phyloP scores from a whole-genome alignment of 2,797 vertebrate genomes.

The Hephaestus fuliginosus region DNA sequence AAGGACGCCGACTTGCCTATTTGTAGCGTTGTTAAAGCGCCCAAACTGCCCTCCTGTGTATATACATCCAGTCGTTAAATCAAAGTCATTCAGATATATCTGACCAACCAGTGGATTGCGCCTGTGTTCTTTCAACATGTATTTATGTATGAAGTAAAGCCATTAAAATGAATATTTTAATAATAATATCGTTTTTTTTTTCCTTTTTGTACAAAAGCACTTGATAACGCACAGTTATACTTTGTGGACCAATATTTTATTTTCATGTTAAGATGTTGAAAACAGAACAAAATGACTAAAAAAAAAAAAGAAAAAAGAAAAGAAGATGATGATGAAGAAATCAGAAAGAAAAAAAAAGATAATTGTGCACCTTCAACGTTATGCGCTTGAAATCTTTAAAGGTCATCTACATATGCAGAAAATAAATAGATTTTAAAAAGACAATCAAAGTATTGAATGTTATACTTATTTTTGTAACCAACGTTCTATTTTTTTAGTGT shows the following conservation, averaged over 20 bases:
- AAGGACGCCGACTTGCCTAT: slow-evolving; percentile 98
- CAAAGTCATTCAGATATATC: slow-evolving; percentile 95
- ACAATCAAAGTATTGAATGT: slow-evolving; percentile 99
- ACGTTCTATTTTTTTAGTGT: slow-evolving; percentile 89
- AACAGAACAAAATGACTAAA: slow-evolving; percentile 71
- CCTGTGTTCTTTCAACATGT: slow-evolving; percentile 99
- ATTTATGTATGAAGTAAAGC: slow-evolving; percentile 99
- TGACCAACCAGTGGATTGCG: slow-evolving; percentile 95
- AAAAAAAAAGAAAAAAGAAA: slow-evolving; percentile 74
- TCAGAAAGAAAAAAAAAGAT: slow-evolving; percentile 78
- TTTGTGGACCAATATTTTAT: slow-evolving; percentile 98
- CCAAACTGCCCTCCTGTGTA: slow-evolving; percentile 87
- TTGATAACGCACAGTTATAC: slow-evolving; percentile 99
- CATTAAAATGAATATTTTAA: slow-evolving; percentile 99
- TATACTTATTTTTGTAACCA: slow-evolving; percentile 98
- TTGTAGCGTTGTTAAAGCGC: slow-evolving; percentile 91
- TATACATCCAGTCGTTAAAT: slow-evolving; percentile 87
- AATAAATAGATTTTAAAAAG: slow-evolving; percentile 94
- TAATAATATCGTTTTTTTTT: slow-evolving; percentile 99
- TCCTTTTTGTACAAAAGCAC: slow-evolving; percentile 97
- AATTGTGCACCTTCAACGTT: slow-evolving; percentile 93
- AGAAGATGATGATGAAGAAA: slow-evolving; percentile 21
- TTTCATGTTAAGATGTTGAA: slow-evolving; percentile 92
- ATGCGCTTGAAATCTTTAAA: slow-evolving; percentile 95
- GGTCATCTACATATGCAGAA: slow-evolving; percentile 91